phyloP scores from a whole-genome alignment of 1,140 invertebrate genomes.

The Andricus grossulariae region DNA sequence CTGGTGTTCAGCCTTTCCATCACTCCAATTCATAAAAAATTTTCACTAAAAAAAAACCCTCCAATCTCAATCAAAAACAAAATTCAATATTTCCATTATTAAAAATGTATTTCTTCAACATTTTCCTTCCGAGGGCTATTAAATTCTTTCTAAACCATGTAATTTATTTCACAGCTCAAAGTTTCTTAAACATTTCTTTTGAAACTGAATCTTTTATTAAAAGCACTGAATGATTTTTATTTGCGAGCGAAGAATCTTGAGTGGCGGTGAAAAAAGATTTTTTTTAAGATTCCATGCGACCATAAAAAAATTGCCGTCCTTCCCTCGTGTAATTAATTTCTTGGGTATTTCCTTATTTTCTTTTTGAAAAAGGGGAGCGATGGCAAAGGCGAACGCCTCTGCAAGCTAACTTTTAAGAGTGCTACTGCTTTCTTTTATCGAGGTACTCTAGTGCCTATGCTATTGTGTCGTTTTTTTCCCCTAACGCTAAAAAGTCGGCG shows the following conservation, averaged over 20 bases:
- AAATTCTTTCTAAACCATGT: too few relatives aligned
- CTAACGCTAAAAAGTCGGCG: conserved; percentile 62
- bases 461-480: conserved; percentile 52
- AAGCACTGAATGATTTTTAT: background rate
- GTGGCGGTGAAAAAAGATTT: background rate
- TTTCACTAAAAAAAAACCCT: background rate
- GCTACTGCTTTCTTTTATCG: conserved; percentile 58
- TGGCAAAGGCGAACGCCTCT: conserved; percentile 59
- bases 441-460: conserved; percentile 65
- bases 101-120: background rate
- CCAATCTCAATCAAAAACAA: background rate
- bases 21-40: conserved; percentile 32
- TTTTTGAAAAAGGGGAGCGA: conserved; percentile 36
- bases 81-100: background rate
- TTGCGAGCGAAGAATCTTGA: background rate
- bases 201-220: too few relatives aligned
- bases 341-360: background rate
- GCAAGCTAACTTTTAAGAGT: conserved; percentile 69
- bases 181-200: too few relatives aligned
- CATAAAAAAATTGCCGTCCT: background rate
- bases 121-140: background rate
- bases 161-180: too few relatives aligned
- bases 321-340: background rate
- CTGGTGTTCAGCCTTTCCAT: conserved; percentile 59
- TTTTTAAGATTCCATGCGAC: background rate